Evolutionary conservation across 2,113 vertebrate species (phyloP).

Genomic region (Trogon melanurus): DNA sequence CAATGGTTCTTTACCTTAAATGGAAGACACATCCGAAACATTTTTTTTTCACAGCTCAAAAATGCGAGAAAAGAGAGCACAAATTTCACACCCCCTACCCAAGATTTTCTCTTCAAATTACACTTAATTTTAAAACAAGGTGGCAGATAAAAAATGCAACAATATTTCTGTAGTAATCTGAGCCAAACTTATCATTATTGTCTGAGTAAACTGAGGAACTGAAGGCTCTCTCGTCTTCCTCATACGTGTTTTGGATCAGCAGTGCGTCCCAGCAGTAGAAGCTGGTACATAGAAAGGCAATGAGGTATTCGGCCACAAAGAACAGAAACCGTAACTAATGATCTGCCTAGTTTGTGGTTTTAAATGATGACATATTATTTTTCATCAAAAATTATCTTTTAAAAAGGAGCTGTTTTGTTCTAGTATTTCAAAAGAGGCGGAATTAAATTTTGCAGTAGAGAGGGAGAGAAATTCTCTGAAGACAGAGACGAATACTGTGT

Average conservation of each 20-base stretch:
- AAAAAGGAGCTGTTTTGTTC: neutral
- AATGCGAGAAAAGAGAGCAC: neutral
- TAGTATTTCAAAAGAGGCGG: neutral
- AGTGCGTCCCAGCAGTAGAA: neutral
- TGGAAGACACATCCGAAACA: neutral
- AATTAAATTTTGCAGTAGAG: slow-evolving; percentile 11
- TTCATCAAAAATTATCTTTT: neutral
- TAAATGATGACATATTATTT: neutral
- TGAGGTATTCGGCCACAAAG: neutral
- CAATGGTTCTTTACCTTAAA: neutral
- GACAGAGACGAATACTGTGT: neutral
- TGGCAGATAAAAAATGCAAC: neutral
- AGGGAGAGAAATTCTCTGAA: neutral
- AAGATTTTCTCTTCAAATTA: neutral
- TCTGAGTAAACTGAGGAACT: neutral
- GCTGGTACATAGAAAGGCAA: neutral
- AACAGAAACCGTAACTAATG: neutral
- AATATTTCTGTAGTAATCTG: neutral
- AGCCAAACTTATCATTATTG: neutral
- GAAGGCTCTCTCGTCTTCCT: neutral
- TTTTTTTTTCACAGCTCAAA: neutral
- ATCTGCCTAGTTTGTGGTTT: neutral
- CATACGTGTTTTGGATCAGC: neutral
- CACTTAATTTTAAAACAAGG: neutral
- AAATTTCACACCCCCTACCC: neutral